Percentiles rank a stretch among this genome's conserved stretches.
Conservation (phyloP, 2,888 invertebrate species). For the Drosophila falleni region DNA sequence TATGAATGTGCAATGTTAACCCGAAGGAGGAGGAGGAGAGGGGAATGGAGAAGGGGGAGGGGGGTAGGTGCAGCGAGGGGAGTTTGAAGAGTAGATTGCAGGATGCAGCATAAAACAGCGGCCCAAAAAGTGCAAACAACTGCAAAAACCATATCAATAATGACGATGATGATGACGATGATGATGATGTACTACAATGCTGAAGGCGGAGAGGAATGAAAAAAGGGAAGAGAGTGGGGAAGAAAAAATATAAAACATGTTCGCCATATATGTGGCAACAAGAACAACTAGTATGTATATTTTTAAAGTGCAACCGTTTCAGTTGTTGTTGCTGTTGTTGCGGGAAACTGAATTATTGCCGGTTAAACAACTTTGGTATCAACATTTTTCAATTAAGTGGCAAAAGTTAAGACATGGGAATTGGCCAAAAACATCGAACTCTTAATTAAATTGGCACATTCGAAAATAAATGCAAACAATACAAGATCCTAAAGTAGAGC, state of each 20-base stretch:
- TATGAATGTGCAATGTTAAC: conserved; percentile 19
- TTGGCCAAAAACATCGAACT: conserved; percentile 29
- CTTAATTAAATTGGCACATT: conserved; percentile 39
- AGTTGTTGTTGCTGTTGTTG: conserved; percentile 31
- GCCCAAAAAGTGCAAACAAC: conserved; percentile 65
- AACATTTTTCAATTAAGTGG: conserved; percentile 64
- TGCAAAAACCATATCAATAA: conserved; percentile 73
- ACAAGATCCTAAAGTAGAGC: neutral
- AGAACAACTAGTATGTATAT: conserved; percentile 35
- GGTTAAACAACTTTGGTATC: conserved; percentile 61
- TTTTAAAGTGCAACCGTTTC: conserved; percentile 35
- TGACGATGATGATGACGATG: conserved; percentile 67
- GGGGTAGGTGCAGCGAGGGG: neutral
- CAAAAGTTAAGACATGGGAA: conserved; percentile 61
- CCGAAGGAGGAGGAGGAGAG: neutral
- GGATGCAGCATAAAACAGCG: conserved; percentile 1
- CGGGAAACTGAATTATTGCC: conserved; percentile 62
- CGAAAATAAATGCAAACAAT: neutral
- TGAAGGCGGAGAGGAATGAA: neutral
- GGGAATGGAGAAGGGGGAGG: neutral
- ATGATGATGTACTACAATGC: conserved; percentile 52
- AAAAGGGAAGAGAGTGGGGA: too few relatives aligned
- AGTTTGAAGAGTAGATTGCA: neutral
- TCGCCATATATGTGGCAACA: conserved; percentile 48
- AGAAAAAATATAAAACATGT: too few relatives aligned